phyloP scores from a whole-genome alignment of 2,113 vertebrate species.

The Plestiodon gilberti region DNA sequence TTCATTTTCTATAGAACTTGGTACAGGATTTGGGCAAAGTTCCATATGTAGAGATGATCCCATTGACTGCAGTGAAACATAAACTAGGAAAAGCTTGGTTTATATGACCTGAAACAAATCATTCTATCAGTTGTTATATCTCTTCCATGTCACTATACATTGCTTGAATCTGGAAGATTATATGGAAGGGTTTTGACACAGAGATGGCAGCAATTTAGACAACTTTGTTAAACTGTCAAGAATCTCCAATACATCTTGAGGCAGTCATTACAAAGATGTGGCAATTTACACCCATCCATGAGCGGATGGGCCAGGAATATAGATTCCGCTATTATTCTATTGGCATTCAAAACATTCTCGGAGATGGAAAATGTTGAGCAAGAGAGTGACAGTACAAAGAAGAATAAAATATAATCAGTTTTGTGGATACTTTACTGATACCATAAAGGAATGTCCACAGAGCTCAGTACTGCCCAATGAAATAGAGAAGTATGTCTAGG shows the following conservation, averaged over 20 bases:
- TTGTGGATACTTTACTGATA: too few species aligned
- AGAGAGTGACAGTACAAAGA: neutral
- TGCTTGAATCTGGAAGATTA: neutral
- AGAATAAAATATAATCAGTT: neutral
- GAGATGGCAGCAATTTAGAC: constrained; percentile 1
- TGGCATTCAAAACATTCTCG: neutral
- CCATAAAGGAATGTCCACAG: neutral
- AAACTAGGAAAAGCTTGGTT: neutral
- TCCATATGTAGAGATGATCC: neutral
- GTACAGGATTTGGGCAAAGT: neutral
- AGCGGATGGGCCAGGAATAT: neutral
- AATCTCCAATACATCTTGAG: neutral
- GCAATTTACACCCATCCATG: constrained; percentile 10
- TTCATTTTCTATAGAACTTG: neutral
- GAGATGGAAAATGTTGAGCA: neutral
- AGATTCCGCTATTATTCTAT: neutral
- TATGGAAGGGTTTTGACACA: neutral
- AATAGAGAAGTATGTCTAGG: neutral
- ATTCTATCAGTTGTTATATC: neutral
- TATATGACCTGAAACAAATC: neutral
- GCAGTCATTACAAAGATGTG: neutral
- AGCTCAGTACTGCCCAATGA: neutral
- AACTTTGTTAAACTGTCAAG: constrained; percentile 3
- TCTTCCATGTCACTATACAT: neutral
- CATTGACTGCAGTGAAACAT: neutral